Evolutionary conservation across 2,113 vertebrate genomes (phyloP), one percentile per base, ranked within the genome.

Genomic region (Lagopus muta): DNA sequence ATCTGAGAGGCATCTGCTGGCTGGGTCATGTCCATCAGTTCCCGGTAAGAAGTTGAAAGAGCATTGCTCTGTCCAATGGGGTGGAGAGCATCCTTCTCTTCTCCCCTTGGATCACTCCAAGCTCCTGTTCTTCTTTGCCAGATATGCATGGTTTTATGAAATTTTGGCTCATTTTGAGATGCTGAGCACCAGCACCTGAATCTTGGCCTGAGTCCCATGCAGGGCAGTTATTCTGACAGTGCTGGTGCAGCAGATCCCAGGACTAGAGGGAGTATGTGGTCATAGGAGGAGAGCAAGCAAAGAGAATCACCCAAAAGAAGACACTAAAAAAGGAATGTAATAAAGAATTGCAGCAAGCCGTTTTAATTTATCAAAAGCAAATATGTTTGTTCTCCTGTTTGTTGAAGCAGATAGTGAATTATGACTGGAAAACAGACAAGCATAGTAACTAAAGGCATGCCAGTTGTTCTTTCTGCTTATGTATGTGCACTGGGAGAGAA

Each of bases 301-400:
- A 48, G 55, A 70, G n/a, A 62, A 71, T 43, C 47, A 25, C n/a
- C 90, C 38, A 36, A 28, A 65, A 61, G 40, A 82, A 72, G 90
- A 52, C 14, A 24, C 34, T 32, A 28, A 64, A 8, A 7, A 45
- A 61, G 22, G 22, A 65, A 50, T 70, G 28, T 75, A 72, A 40
- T 81, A 28, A 78, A 90, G 61, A 93, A 90, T 65, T 0, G 10
- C 55, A 94, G 20, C 27, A 61, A 65, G 54, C 55, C 43, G 72
- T 86, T 94, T 74, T 69, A 88, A 96, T 96, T 92, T 88, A 84
- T 94, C 92, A 89, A 83, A 92, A 94, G 24, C 66, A 82, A 86
- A 94, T 86, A 84, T 79, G 40, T 95, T 96, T 92, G 76, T 86
- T 94, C 82, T 85, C 62, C 88, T 93, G 86, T 65, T 95, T 90